Evolutionary conservation across 2,113 vertebrate genomes (phyloP).

Genomic region (Rhizomys pruinosus): DNA sequence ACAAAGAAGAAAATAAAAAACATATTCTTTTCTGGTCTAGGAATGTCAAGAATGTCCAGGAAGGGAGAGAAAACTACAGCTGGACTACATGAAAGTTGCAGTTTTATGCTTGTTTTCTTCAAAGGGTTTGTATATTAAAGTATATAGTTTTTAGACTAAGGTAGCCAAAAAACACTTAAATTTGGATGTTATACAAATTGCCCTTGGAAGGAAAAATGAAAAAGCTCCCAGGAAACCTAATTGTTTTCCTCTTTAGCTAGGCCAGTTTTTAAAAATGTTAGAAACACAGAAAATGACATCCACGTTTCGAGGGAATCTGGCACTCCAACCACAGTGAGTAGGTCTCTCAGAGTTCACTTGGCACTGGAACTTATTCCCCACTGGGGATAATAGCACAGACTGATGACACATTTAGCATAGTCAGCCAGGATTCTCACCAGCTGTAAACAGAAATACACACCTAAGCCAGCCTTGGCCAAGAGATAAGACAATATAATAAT

Average conservation of each 20-base stretch:
- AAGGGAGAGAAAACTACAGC: background rate
- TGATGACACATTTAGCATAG: background rate
- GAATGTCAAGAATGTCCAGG: constrained; percentile 4
- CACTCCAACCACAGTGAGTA: background rate
- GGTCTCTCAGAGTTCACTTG: background rate
- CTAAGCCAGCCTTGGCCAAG: constrained; percentile 46
- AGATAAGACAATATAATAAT: constrained; percentile 65
- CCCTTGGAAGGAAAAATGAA: background rate
- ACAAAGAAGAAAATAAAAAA: background rate
- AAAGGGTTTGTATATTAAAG: background rate
- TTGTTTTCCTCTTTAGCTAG: background rate
- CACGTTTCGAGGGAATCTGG: background rate
- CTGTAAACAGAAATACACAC: constrained; percentile 40
- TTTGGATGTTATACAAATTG: constrained; percentile 35
- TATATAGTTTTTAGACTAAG: background rate
- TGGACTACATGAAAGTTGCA: background rate
- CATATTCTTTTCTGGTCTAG: background rate
- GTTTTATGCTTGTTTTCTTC: background rate
- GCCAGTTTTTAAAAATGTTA: background rate
- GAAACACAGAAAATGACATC: background rate
- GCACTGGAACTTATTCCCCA: background rate
- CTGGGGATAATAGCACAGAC: background rate
- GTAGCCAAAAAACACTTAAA: background rate
- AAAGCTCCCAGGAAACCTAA: background rate
- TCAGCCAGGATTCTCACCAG: background rate